A percentile compares a stretch with the other conserved stretches of the same genome.
Conservation (phyloP, 2,888 invertebrate genomes). For the Pollenia angustigena region DNA sequence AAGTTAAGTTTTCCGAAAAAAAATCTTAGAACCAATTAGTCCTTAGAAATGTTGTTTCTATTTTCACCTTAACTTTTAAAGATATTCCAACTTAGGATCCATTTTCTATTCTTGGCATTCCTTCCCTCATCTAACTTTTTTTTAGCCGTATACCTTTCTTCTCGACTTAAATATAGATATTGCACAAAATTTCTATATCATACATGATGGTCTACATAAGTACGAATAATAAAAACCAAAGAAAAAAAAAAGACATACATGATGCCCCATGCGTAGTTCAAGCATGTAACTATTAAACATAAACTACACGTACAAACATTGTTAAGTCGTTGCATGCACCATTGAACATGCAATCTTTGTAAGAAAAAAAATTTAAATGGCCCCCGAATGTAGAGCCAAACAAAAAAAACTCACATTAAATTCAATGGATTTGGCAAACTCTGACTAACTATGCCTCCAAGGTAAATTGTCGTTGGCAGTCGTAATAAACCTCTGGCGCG, state of each 20-base stretch:
- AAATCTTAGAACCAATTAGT: no score
- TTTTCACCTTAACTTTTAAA: background rate
- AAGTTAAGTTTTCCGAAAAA: no score
- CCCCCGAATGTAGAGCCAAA: conserved; percentile 12
- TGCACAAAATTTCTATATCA: conserved; percentile 68
- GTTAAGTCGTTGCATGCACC: conserved; percentile 41
- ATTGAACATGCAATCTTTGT: conserved; percentile 58
- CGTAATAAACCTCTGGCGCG: conserved; percentile 58
- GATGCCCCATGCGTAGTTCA: conserved; percentile 57
- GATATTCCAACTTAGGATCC: background rate
- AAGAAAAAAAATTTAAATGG: conserved; percentile 43
- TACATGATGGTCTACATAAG: conserved; percentile 44
- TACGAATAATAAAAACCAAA: background rate
- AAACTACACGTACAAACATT: conserved; percentile 15
- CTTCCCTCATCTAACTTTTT: conserved; percentile 22
- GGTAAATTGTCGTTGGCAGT: conserved; percentile 46
- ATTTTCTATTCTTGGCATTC: background rate
- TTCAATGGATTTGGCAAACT: conserved; percentile 43
- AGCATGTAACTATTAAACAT: conserved; percentile 41
- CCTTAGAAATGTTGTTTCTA: background rate
- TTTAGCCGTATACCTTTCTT: conserved; percentile 27
- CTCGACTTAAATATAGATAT: conserved; percentile 71
- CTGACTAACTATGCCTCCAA: conserved; percentile 64
- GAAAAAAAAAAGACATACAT: conserved; percentile 4
- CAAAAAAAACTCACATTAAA: conserved; percentile 33